phyloP scores from a whole-genome alignment of 2,113 vertebrate genomes.

The Actinemys pallida region DNA sequence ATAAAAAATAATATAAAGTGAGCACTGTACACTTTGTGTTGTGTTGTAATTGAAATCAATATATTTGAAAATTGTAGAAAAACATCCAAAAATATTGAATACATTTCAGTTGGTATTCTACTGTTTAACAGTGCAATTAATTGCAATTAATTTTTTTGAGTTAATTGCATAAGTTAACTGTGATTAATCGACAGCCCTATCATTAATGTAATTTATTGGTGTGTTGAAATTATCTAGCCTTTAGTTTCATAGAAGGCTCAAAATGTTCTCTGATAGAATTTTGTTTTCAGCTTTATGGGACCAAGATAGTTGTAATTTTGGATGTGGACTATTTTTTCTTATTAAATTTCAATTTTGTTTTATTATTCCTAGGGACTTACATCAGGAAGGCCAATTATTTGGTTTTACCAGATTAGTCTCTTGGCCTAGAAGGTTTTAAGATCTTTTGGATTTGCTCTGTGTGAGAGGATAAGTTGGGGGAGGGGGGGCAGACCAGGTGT shows the following conservation, averaged over 20 bases:
- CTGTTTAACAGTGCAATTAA: too few relatives aligned
- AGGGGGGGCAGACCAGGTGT: too few relatives aligned
- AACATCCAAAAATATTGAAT: too few relatives aligned
- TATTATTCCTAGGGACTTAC: background rate
- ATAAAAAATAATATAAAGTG: too few relatives aligned
- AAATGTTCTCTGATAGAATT: background rate
- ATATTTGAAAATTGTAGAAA: too few relatives aligned
- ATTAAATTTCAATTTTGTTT: background rate
- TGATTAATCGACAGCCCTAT: too few relatives aligned
- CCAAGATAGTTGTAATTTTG: background rate
- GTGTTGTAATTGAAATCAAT: too few relatives aligned
- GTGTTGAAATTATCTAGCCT: rapidly evolving
- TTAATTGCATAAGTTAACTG: too few relatives aligned
- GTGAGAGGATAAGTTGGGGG: background rate
- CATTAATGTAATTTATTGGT: background rate
- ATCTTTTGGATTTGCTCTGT: background rate
- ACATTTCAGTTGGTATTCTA: too few relatives aligned
- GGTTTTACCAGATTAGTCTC: background rate
- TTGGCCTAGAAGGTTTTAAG: background rate
- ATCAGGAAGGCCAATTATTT: background rate
- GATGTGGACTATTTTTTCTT: background rate
- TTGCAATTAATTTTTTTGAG: too few relatives aligned
- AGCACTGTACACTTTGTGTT: too few relatives aligned
- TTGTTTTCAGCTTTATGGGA: rapidly evolving
- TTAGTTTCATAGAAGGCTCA: rapidly evolving